phyloP scores from a whole-genome alignment of 2,888 invertebrate species.

The Cryptocephalus moraei region DNA sequence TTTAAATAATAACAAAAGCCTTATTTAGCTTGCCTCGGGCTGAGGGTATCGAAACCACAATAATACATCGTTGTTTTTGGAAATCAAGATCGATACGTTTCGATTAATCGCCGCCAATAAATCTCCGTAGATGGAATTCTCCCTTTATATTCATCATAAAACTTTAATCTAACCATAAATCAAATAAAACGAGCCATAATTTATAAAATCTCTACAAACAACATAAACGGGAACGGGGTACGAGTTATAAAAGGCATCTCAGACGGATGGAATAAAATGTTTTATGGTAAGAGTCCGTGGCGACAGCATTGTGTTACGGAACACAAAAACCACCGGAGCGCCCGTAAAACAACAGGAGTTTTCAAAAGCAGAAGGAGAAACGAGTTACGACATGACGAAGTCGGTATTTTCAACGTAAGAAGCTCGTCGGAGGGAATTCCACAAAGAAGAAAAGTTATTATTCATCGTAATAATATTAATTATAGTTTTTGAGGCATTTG shows the following conservation, averaged over 20 bases:
- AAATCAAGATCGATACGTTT: background rate
- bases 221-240: conserved; percentile 13
- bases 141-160: conserved; percentile 18
- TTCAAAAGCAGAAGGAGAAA: background rate
- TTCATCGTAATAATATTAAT: too few species aligned
- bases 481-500: too few species aligned
- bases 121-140: background rate
- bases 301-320: conserved; percentile 2
- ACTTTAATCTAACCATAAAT: conserved; percentile 20
- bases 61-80: too few species aligned
- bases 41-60: too few species aligned
- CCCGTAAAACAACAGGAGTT: conserved; percentile 2
- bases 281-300: conserved; percentile 5
- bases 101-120: background rate
- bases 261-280: conserved; percentile 4
- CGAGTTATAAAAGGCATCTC: conserved; percentile 3
- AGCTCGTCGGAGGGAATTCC: too few species aligned
- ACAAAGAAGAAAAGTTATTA: too few species aligned
- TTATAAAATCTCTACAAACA: conserved; percentile 14
- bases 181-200: conserved; percentile 20
- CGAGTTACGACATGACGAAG: too few species aligned
- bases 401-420: too few species aligned
- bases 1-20: too few species aligned
- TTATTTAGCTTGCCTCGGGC: too few species aligned
- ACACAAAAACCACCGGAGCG: background rate